These are phyloP conservation scores for Champsocephalus gunnari DNA, from an alignment of 2,797 vertebrate species.

Conservation along the genomic window DNA sequence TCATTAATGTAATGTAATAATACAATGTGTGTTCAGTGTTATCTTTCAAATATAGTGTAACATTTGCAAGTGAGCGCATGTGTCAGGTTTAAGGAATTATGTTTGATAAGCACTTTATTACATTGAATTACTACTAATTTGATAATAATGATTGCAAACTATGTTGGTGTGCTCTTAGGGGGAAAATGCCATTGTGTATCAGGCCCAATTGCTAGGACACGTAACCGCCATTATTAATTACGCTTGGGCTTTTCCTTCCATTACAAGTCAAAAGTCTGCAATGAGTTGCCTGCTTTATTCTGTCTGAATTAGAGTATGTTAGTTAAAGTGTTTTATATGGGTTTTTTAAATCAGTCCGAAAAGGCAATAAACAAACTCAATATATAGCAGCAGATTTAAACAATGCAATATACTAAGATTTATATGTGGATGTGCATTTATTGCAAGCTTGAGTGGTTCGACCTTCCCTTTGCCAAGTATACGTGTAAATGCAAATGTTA, in stretches of 20 bases:
- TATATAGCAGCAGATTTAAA: neutral
- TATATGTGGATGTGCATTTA: neutral
- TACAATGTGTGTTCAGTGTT: neutral
- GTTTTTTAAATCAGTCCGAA: neutral
- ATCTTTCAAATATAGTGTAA: neutral
- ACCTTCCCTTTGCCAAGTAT: neutral
- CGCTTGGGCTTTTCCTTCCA: neutral
- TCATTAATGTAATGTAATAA: constrained; percentile 34
- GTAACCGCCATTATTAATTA: neutral
- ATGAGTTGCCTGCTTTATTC: no score
- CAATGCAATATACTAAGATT: neutral
- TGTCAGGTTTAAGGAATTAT: neutral
- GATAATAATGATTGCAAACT: neutral
- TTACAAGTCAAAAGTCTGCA: neutral
- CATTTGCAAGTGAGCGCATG: neutral
- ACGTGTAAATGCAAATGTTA: neutral
- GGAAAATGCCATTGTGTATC: neutral
- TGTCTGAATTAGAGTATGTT: neutral
- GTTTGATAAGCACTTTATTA: no score
- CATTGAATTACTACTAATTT: neutral
- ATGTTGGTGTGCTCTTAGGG: neutral
- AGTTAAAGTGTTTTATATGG: neutral
- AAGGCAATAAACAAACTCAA: neutral
- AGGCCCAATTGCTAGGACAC: neutral
- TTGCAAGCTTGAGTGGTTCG: neutral